Percentiles rank a stretch among this genome's conserved stretches.
Evolutionary conservation across 2,797 vertebrate species (phyloP).

Genomic region (Phataginus tricuspis): DNA sequence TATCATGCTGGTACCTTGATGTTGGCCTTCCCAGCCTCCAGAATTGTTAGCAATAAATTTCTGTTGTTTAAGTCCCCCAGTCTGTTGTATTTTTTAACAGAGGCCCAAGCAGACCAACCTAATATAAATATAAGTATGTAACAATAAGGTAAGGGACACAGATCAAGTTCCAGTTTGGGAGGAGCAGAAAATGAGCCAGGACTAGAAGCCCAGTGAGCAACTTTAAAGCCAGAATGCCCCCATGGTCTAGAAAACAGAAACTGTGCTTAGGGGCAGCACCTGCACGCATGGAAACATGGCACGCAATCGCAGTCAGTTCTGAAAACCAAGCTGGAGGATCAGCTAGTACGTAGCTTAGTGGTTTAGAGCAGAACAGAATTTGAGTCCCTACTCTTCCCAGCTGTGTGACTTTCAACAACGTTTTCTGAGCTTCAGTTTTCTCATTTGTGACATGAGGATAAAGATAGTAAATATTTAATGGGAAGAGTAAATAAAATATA

Average conservation of each 20-base stretch:
- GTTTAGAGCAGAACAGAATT: neutral
- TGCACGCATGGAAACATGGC: neutral
- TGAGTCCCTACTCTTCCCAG: neutral
- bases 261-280: neutral
- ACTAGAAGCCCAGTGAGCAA: neutral
- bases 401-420: neutral
- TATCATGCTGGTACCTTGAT: neutral
- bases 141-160: neutral
- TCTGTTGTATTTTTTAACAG: neutral
- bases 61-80: neutral
- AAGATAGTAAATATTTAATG: neutral
- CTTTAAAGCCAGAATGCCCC: conserved; percentile 1
- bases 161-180: neutral
- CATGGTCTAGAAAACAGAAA: neutral
- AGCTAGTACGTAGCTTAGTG: neutral
- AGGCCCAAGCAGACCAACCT: neutral
- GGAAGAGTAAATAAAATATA: neutral
- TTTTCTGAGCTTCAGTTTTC: conserved; percentile 38
- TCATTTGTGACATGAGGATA: neutral
- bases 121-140: no score
- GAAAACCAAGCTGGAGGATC: neutral
- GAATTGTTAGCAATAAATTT: no score
- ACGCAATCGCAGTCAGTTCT: neutral
- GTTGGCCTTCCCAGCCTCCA: neutral
- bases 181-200: neutral